Percentiles rank a stretch among this genome's conserved stretches.
These are phyloP conservation scores for Cottoperca gobio DNA, from an alignment of 2,797 vertebrate species.

Conservation along the genomic window DNA sequence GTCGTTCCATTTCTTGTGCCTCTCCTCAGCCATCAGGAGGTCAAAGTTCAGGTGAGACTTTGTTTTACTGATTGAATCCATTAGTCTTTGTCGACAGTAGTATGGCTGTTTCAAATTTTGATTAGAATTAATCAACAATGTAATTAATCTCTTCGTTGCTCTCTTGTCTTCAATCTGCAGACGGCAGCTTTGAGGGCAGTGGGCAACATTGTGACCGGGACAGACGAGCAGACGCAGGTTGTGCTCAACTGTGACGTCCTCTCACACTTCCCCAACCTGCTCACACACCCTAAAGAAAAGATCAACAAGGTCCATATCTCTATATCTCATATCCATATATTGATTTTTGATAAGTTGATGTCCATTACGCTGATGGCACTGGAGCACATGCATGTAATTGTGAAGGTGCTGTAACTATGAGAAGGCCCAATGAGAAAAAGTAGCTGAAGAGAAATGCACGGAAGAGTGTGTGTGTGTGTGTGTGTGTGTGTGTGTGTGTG, in stretches of 20 bases:
- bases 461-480: neutral
- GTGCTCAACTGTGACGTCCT: constrained; percentile 99
- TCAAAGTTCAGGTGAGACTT: constrained; percentile 96
- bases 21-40: constrained; percentile 98
- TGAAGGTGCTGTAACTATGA: neutral
- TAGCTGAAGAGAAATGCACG: neutral
- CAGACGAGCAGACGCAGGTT: constrained; percentile 98
- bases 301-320: constrained; percentile 97
- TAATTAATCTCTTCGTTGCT: neutral
- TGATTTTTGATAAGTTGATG: neutral
- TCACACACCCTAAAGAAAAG: constrained; percentile 99
- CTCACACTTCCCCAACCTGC: constrained; percentile 95
- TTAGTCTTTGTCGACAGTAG: neutral
- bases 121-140: no score
- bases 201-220: constrained; percentile 99
- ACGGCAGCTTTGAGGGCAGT: constrained; percentile 98
- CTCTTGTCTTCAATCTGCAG: constrained; percentile 74
- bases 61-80: neutral
- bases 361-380: neutral
- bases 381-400: neutral
- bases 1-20: constrained; percentile 98
- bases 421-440: neutral
- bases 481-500: neutral
- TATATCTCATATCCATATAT: no score
- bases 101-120: neutral